Conservation (phyloP, 2,113 vertebrate species). For the Mesembrinibis cayennensis region DNA sequence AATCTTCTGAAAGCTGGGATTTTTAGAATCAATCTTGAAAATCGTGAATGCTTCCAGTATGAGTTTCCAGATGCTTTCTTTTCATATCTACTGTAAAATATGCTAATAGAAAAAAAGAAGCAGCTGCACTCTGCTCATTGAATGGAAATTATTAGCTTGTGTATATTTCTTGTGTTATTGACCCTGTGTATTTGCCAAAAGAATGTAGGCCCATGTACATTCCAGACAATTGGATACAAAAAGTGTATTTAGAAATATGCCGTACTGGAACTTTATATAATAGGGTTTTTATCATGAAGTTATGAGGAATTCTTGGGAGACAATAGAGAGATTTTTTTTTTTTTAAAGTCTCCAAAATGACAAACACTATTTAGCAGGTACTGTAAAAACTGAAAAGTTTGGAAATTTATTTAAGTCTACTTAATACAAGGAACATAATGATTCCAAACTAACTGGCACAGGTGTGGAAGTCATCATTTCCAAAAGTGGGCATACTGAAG, state of each 20-base stretch:
- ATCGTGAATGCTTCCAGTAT: background rate
- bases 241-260: background rate
- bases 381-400: background rate
- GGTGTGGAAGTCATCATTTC: background rate
- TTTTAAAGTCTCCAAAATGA: background rate
- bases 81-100: background rate
- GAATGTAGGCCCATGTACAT: rapidly evolving
- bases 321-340: background rate
- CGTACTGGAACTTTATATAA: background rate
- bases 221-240: background rate
- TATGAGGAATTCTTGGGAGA: background rate
- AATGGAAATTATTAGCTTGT: background rate
- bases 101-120: background rate
- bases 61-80: background rate
- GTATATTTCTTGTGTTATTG: background rate
- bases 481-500: background rate
- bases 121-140: background rate
- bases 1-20: background rate
- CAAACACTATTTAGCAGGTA: background rate
- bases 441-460: background rate
- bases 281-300: background rate
- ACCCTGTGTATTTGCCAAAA: background rate
- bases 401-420: background rate
- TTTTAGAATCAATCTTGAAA: background rate
- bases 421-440: background rate